These are phyloP conservation scores for Ictalurus punctatus DNA, from an alignment of 2,113 vertebrate species.

Conservation along the genomic window DNA sequence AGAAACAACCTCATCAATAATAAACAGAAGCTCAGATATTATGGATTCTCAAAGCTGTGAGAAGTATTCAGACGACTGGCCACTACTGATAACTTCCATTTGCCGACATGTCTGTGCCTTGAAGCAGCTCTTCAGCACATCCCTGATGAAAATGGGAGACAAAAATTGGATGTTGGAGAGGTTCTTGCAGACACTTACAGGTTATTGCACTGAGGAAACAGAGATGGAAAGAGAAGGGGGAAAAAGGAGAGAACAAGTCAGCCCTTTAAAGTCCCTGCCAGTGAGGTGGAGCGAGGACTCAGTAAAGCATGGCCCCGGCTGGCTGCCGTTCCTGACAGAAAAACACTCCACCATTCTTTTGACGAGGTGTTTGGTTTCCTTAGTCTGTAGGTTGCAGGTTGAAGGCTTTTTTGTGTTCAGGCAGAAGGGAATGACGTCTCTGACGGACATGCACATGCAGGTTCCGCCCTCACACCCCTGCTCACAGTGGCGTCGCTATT, in stretches of 20 bases:
- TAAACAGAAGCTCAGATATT: not conserved
- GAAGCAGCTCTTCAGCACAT: slow-evolving; percentile 42
- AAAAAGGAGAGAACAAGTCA: slow-evolving; percentile 80
- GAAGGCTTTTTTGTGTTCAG: slow-evolving; percentile 58
- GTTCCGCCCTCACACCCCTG: slow-evolving; percentile 63
- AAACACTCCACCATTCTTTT: slow-evolving; percentile 47
- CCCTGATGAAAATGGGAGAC: slow-evolving; percentile 3
- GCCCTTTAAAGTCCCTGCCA: slow-evolving; percentile 97
- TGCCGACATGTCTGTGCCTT: not conserved
- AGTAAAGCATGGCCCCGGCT: slow-evolving; percentile 65
- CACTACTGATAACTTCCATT: slow-evolving; percentile 5
- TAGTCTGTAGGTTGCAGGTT: slow-evolving; percentile 38
- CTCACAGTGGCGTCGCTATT: slow-evolving; percentile 83
- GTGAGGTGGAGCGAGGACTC: slow-evolving; percentile 78
- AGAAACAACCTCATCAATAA: not conserved
- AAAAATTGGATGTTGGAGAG: slow-evolving; percentile 22
- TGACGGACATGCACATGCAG: slow-evolving; percentile 87
- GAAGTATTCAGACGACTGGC: not conserved
- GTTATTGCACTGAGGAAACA: slow-evolving; percentile 94
- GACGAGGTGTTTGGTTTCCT: slow-evolving; percentile 54
- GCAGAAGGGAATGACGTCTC: slow-evolving; percentile 71
- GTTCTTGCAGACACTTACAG: slow-evolving; percentile 75
- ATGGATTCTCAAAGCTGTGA: slow-evolving; percentile 19
- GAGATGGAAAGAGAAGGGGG: slow-evolving; percentile 51
- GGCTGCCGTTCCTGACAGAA: slow-evolving; percentile 64